Evolutionary conservation across 2,797 vertebrate genomes (phyloP), one percentile per base, ranked within the genome.

Genomic region (Gobio occitaniae): DNA sequence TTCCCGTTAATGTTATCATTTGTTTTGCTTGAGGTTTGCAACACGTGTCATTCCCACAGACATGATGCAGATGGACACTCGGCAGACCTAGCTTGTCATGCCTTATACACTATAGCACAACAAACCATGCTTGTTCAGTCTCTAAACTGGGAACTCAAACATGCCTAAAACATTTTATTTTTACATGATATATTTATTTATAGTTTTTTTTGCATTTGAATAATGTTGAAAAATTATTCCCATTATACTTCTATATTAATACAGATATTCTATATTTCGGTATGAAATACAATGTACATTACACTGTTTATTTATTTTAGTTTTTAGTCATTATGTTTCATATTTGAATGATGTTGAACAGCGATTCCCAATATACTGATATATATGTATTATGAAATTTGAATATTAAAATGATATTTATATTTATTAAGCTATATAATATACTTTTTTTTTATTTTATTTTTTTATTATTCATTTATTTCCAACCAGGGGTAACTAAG

Each of bases 1-100:
- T 83, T 82, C 74, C 44, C 15, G 52, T 65, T 86, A 88, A 84
- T 82, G 77, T 84, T 84, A 76, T 83, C 80, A 59, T 87, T 90
- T 83, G 83, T 87, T 80, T 84, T 84, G 8, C 83, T 84, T 17
- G 65, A 41, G 74, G 76, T 52, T 89, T 52, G 48, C 59, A 36
- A 78, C 78, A 86, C 16, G 56, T 84, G 77, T 70, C 41, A 47
- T 85, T 82, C 54, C 78, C 86, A 83, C 52, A 17, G 85, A 88
- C 29, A 61, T 70, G 74, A 50, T 74, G 29, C 80, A 79, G 81
- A 84, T 76, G 68, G 69, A 63, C 59, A 15, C 50, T 56, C 48
- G 56, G 81, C 79, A 86, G 84, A 87, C 66, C 78, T 29, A 54
- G 82, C 17, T 2, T 66, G 44, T 41, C 50, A 41, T 70, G 44